Conservation (phyloP, 2,888 invertebrate species). For the Microplitis manilae region DNA sequence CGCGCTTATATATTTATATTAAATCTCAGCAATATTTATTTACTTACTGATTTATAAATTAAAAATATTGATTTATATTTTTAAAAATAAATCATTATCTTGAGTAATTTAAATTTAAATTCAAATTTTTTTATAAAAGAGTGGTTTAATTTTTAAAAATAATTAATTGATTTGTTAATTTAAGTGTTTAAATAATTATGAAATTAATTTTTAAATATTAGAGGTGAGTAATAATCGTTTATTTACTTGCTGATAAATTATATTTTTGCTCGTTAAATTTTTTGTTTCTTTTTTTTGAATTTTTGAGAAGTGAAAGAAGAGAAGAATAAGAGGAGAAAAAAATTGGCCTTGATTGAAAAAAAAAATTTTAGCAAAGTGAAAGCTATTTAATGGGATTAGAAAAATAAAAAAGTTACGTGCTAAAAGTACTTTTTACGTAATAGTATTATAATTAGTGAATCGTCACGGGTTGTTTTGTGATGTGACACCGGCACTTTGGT, state of each 20-base stretch:
- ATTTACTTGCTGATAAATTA: background rate
- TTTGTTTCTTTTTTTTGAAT: background rate
- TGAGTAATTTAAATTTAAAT: too few relatives aligned
- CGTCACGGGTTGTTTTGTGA: background rate
- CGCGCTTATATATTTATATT: background rate
- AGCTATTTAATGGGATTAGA: background rate
- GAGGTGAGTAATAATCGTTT: background rate
- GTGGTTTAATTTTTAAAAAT: background rate
- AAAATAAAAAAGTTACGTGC: background rate
- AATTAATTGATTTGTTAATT: background rate
- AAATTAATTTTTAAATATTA: too few relatives aligned
- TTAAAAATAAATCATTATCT: too few relatives aligned
- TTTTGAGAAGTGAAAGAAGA: background rate
- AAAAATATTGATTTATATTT: background rate
- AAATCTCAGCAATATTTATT: background rate
- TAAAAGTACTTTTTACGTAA: background rate
- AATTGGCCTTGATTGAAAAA: background rate
- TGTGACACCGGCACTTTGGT: background rate
- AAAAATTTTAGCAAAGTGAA: background rate
- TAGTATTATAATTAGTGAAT: background rate
- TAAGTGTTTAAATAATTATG: too few relatives aligned
- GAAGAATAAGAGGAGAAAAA: background rate
- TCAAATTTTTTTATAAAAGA: too few relatives aligned
- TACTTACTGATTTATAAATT: background rate
- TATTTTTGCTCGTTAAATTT: background rate